Percentiles rank a stretch among this genome's conserved stretches.
Evolutionary conservation across 2,888 invertebrate genomes (phyloP).

Genomic region (Rhamphomyia laevipes): DNA sequence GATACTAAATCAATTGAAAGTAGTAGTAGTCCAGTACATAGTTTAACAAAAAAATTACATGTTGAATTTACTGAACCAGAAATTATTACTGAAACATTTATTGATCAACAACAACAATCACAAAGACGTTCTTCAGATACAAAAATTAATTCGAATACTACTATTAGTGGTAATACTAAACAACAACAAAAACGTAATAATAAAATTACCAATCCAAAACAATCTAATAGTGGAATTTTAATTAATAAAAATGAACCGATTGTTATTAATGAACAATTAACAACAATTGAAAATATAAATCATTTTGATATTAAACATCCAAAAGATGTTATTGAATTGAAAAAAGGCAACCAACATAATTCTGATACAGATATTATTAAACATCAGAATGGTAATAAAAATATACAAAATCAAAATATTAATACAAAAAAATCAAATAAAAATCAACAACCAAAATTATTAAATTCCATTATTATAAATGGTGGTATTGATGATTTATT

Average conservation of each 20-base stretch:
- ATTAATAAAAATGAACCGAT: slow-evolving; percentile 31
- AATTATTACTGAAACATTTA: background rate
- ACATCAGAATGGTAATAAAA: slow-evolving; percentile 17
- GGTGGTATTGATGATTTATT: background rate
- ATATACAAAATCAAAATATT: slow-evolving; percentile 22
- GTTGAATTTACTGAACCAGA: slow-evolving; percentile 36
- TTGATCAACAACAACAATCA: background rate
- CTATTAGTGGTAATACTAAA: slow-evolving; percentile 4
- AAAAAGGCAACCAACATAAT: slow-evolving; percentile 26
- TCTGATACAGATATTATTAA: no score
- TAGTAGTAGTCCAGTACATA: slow-evolving; percentile 10
- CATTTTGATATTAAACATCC: slow-evolving; percentile 69
- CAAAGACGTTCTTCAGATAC: background rate
- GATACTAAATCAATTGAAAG: slow-evolving; percentile 12
- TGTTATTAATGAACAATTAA: slow-evolving; percentile 19
- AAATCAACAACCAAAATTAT: slow-evolving; percentile 19
- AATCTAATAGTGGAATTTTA: slow-evolving; percentile 26
- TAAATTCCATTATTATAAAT: slow-evolving; percentile 10
- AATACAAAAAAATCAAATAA: slow-evolving; percentile 20
- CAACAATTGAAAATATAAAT: slow-evolving; percentile 41
- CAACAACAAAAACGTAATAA: slow-evolving; percentile 28
- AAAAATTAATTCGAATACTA: slow-evolving; percentile 17
- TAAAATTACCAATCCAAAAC: slow-evolving; percentile 19
- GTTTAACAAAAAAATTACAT: slow-evolving; percentile 18
- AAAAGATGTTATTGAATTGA: slow-evolving; percentile 55